Evolutionary conservation across 2,888 invertebrate genomes (phyloP), one percentile per base, ranked within the genome.

Genomic region (Sinodicranocentrus sp.): DNA sequence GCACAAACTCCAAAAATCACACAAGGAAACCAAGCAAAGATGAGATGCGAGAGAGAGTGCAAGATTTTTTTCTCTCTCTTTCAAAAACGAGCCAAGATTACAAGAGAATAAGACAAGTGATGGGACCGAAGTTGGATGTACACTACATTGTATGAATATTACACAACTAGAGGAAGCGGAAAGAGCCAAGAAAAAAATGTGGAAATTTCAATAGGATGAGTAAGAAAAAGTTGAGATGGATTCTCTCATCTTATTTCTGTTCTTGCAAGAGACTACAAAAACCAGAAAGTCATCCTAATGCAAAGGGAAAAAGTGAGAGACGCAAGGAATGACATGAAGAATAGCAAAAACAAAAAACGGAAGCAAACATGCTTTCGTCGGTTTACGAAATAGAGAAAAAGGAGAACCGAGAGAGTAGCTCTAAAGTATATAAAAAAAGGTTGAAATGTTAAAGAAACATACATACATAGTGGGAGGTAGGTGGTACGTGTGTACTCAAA

Each of bases 361-460:
- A 65, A 65, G 65, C 43, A 28, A 61, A 61, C 61, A 43, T 43
- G 65, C 43, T 44, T 65, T 65, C 65, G 43, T 65, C 65, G 43
- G 65, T 65, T 65, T 43, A 43, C n/a, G 63, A 17, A 65, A 65
- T 65, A 43, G 48, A 25, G 43, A 19, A 28, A 21, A 57, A 52
- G 19, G 21, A 57, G 21, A 21, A 57, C 19, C 2, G 57, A 6
- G 21, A 8, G 23, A 57, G 5, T 21, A 23, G 23, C 57, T 21
- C n/a, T 43, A 10, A 63, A 61, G 75, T 76, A 48, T 21, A 52
- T 5, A n/a, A 13, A 52, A 52, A n/a, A 23, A 33, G 72, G 72
- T 65, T 65, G 65, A 65, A 65, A 65, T 65, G 65, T 65, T 65
- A 65, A 65, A 43, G 65, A 39, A 65, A 65, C 43, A 65, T 39